phyloP scores from a whole-genome alignment of 2,797 vertebrate species.

The Danio tinwini region DNA sequence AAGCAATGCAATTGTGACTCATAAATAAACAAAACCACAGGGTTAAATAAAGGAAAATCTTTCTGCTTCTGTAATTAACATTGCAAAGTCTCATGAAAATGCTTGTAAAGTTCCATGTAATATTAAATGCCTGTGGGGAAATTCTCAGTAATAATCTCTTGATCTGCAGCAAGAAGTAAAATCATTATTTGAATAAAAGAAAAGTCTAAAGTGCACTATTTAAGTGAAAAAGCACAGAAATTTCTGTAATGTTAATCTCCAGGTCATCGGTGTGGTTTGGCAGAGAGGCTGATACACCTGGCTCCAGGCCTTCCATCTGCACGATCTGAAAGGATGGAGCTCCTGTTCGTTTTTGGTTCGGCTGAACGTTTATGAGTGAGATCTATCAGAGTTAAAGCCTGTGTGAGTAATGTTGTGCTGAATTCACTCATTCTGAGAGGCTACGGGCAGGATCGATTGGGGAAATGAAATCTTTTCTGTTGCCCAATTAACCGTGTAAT shows the following conservation, averaged over 20 bases:
- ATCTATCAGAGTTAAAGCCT: constrained; percentile 46
- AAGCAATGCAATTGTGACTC: no score
- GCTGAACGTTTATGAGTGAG: constrained; percentile 44
- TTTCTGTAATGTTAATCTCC: constrained; percentile 25
- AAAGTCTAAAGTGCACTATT: constrained; percentile 20
- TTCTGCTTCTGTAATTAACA: constrained; percentile 31
- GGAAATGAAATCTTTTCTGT: constrained; percentile 74
- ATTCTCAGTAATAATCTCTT: not conserved
- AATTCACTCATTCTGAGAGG: constrained; percentile 73
- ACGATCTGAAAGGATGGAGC: constrained; percentile 34
- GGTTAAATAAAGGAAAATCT: constrained; percentile 36
- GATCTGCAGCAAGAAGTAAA: constrained; percentile 11
- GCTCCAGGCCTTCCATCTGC: constrained; percentile 7
- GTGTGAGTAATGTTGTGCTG: constrained; percentile 68
- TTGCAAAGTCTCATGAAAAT: constrained; percentile 34
- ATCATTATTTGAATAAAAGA: constrained; percentile 26
- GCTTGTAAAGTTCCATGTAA: constrained; percentile 11
- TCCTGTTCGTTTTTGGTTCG: constrained; percentile 31
- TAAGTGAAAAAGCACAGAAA: constrained; percentile 16
- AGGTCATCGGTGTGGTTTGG: constrained; percentile 36
- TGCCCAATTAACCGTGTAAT: constrained; percentile 72
- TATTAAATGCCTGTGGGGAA: constrained; percentile 13
- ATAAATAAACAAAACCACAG: no score
- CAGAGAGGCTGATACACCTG: constrained; percentile 37
- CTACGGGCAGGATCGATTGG: constrained; percentile 69